Evolutionary conservation across 2,888 invertebrate genomes (phyloP), one percentile per base, ranked within the genome.

Genomic region (Lobophora halterata): DNA sequence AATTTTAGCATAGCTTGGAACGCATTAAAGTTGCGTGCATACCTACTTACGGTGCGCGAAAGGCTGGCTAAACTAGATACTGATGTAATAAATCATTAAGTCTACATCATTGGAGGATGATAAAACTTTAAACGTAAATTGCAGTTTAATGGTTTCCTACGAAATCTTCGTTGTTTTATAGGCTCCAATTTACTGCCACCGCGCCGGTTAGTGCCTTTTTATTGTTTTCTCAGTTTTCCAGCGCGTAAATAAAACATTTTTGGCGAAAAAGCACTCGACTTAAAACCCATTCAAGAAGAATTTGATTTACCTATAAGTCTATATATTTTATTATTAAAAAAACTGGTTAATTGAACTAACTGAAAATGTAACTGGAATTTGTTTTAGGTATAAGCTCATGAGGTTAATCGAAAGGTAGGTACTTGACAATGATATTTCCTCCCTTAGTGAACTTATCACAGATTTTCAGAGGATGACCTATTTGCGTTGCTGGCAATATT

Each of bases 61-160:
- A 46, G 41, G 41, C 36, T 40, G 32, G 24, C 36, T 21, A 45
- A 43, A 37, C 30, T 24, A 26, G 31, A 20, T n/a, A n/a, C 61
- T 73, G 71, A 73, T 39, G 72, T 58, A 73, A 73, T 47, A 65
- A 53, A 42, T 60, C 43, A 57, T 58, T 60, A 55, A 33, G 13
- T 45, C 11, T 11, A 39, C 53, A 62, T 72, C 65, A 72, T 44
- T 41, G 48, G 41, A 24, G 26, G 31, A 49, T 48, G 49, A 32
- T 54, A 44, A 31, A 35, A 46, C 50, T 52, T 47, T 41, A 25
- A 34, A 20, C 11, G 31, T 33, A 55, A 26, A 40, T 65, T 61
- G 54, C 57, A 42, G 37, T 36, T 46, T 51, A 43, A 51, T 49
- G 50, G 41, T 29, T 42, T 46, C 32, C 31, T 45, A 27, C 34